Evolutionary conservation across 2,113 vertebrate species (phyloP).

Genomic region (Brachyistius frenatus): DNA sequence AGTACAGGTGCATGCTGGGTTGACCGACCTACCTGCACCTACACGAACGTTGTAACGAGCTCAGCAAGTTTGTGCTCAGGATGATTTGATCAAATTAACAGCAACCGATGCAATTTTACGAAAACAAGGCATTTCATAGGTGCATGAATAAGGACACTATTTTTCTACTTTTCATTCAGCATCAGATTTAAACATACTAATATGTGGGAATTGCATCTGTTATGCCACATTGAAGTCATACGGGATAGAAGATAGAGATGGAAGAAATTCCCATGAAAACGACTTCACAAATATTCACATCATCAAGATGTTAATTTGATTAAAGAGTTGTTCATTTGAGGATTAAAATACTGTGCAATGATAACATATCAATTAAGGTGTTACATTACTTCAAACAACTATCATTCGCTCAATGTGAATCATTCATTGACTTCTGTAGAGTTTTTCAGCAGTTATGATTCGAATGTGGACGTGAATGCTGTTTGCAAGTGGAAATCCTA

Average conservation of each 20-base stretch:
- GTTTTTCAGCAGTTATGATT: too few species aligned
- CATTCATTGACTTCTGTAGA: not conserved
- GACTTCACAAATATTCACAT: too few species aligned
- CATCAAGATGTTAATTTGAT: not conserved
- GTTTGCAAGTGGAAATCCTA: not conserved
- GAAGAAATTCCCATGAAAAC: too few species aligned
- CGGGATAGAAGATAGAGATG: not conserved
- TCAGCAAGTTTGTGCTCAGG: slow-evolving; percentile 19
- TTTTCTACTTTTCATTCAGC: slow-evolving; percentile 10
- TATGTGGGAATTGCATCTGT: not conserved
- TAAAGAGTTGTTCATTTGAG: not conserved
- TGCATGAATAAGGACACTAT: not conserved
- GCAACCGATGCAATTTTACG: slow-evolving; percentile 29
- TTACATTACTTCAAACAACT: not conserved
- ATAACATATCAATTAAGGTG: not conserved
- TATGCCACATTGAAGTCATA: not conserved
- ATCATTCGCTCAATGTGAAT: not conserved
- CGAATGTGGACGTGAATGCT: not conserved
- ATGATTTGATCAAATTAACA: slow-evolving; percentile 14
- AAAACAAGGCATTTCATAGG: slow-evolving; percentile 55
- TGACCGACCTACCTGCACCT: slow-evolving; percentile 2
- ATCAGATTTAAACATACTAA: slow-evolving; percentile 15
- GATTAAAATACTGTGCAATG: not conserved
- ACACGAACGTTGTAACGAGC: not conserved
- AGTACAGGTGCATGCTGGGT: slow-evolving; percentile 29